Percentiles rank a stretch among this genome's conserved stretches.
Evolutionary conservation across 2,888 invertebrate genomes (phyloP).

Genomic region (Acrobasis repandana): DNA sequence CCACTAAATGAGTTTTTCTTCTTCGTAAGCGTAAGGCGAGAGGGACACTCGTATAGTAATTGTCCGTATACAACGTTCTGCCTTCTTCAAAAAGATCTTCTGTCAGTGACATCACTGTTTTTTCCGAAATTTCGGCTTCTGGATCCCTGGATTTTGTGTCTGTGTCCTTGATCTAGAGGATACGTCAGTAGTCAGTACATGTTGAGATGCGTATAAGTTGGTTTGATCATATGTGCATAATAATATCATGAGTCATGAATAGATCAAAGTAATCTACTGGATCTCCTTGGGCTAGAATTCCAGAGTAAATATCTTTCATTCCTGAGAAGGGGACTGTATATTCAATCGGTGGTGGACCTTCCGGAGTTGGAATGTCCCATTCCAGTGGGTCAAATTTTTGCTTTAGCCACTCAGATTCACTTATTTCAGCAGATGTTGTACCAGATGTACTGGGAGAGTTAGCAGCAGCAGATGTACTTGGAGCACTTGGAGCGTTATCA

Average conservation of each 20-base stretch:
- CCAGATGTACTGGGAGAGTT: constrained; percentile 13
- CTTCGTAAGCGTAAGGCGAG: no score
- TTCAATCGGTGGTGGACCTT: constrained; percentile 18
- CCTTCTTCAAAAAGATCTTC: no score
- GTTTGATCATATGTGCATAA: constrained; percentile 16
- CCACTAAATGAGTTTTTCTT: constrained; percentile 26
- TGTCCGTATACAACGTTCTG: no score
- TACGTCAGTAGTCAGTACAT: constrained; percentile 20
- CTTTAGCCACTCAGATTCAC: constrained; percentile 22
- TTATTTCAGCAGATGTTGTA: constrained; percentile 2
- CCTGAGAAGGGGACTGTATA: constrained; percentile 23
- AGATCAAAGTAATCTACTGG: constrained; percentile 5
- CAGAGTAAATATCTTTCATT: constrained; percentile 23
- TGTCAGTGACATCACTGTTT: no score
- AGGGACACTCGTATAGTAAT: no score
- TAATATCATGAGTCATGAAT: constrained; percentile 17
- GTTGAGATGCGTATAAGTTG: constrained; percentile 19
- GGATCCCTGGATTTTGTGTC: constrained; percentile 30
- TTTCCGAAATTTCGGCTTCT: no score
- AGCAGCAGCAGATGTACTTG: constrained; percentile 8
- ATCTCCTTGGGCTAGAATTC: constrained; percentile 13
- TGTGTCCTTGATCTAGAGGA: constrained; percentile 29
- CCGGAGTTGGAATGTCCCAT: constrained; percentile 24
- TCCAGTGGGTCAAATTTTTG: constrained; percentile 20
- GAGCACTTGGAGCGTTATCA: background rate